phyloP scores from a whole-genome alignment of 2,113 vertebrate species.

The Merops nubicus region DNA sequence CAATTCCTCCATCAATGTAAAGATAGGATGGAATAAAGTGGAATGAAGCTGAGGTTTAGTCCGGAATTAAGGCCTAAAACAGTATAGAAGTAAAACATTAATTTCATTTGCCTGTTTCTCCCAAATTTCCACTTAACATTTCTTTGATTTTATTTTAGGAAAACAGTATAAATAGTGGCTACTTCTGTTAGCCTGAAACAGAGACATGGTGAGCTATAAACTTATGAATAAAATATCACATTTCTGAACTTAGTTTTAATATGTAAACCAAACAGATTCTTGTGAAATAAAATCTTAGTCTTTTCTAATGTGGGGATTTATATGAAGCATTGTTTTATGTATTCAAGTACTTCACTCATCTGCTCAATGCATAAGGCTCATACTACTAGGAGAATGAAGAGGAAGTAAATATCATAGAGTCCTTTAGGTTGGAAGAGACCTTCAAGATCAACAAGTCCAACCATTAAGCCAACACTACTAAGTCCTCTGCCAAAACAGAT shows the following conservation, averaged over 20 bases:
- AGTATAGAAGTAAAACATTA: background rate
- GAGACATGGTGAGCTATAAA: background rate
- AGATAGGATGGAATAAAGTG: background rate
- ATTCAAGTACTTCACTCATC: background rate
- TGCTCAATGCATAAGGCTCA: background rate
- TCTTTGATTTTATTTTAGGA: background rate
- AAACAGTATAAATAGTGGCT: background rate
- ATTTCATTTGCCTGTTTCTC: background rate
- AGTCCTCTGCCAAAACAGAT: no score
- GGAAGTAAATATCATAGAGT: no score
- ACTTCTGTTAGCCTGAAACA: background rate
- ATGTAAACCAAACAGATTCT: background rate
- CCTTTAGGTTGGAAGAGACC: no score
- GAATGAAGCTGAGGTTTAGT: background rate
- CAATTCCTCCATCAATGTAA: background rate
- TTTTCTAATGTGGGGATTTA: background rate
- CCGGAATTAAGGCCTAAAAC: background rate
- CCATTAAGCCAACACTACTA: no score
- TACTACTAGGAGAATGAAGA: no score
- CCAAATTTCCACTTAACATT: background rate
- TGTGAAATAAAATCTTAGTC: background rate
- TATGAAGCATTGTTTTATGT: background rate
- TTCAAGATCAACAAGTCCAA: no score
- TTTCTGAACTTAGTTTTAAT: background rate
- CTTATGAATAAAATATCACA: background rate